A percentile compares a stretch with the other conserved stretches of the same genome.
Evolutionary conservation across 2,113 vertebrate genomes (phyloP).

Genomic region (Genyomyrus donnyi): DNA sequence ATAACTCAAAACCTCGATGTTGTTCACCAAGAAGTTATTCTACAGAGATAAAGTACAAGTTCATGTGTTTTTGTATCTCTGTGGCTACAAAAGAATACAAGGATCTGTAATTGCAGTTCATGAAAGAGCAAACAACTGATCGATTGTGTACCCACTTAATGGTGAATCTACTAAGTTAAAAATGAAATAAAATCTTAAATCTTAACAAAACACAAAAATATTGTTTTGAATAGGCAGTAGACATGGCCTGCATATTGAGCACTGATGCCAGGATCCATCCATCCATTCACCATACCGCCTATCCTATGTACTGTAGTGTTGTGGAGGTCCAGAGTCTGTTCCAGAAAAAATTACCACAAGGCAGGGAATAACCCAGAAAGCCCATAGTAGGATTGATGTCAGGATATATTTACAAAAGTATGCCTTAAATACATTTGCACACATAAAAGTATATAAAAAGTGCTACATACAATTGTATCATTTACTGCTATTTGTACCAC

Average conservation of each 20-base stretch:
- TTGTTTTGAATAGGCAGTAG: conserved; percentile 19
- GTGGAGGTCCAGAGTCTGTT: not conserved
- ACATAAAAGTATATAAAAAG: conserved; percentile 7
- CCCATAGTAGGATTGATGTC: not conserved
- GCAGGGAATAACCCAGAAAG: not conserved
- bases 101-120: conserved; percentile 45
- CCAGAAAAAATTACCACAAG: not conserved
- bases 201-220: conserved; percentile 37
- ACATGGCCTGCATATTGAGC: conserved; percentile 12
- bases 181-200: conserved; percentile 42
- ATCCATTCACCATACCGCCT: not conserved
- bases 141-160: conserved; percentile 56
- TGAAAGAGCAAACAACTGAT: conserved; percentile 56
- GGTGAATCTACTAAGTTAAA: conserved; percentile 51
- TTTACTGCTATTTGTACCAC: not conserved
- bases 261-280: not conserved
- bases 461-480: not conserved
- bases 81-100: conserved; percentile 40
- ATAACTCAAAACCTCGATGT: conserved; percentile 20
- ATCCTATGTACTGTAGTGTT: not conserved
- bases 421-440: not conserved
- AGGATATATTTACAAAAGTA: not conserved
- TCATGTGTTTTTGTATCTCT: conserved; percentile 33
- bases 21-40: conserved; percentile 11
- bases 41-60: conserved; percentile 36